Base-by-base conservation (phyloP, 2,888 invertebrate species). In the Nephrotoma appendiculata region DNA sequence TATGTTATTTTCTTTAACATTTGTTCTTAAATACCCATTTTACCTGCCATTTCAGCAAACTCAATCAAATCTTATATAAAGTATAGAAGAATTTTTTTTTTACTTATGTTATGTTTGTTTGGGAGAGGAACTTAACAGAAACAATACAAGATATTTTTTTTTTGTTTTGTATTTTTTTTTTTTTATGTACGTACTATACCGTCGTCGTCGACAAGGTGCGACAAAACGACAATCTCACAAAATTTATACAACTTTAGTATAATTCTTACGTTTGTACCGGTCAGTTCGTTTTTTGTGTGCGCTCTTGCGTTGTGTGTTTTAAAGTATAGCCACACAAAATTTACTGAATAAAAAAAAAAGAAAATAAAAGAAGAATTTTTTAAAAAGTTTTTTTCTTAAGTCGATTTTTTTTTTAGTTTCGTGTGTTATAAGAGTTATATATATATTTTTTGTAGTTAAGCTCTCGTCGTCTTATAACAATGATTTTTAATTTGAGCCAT, bases 141-240 rank as follows among this genome's bases (percentile, higher is more conserved):
- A 84, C 41, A 84, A 84, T 84, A 84, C 41, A 84, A 84, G 84
- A 84, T 42, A 84, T 84, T 84, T 2, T 42, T 84, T 6, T 42
- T 12, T 41, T n/a, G 31, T 71, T 7, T 71, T 71, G 7, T 71
- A 7, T 71, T 31, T 9, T 31, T 31, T 31, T 31, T 19, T 71
- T 2, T 84, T n/a, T 84, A 42, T 83, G 41, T 42, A 85, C 44
- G 85, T 85, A 85, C 85, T 44, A 85, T 86, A 87, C 87, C 85
- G 86, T 87, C 57, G 43, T 52, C 52, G 52, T 15, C 84, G 87
- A 84, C 87, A 87, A 87, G 87, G 87, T 87, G 86, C 87, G 86
- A 87, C 52, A 41, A 31, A 43, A 71, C 87, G 86, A 87, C 87
- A 85, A 44, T 15, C 86, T 41, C 71, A 71, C 71, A 9, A 44